Evolutionary conservation across 1,140 invertebrate genomes (phyloP).

Genomic region (Trichoplusia ni): DNA sequence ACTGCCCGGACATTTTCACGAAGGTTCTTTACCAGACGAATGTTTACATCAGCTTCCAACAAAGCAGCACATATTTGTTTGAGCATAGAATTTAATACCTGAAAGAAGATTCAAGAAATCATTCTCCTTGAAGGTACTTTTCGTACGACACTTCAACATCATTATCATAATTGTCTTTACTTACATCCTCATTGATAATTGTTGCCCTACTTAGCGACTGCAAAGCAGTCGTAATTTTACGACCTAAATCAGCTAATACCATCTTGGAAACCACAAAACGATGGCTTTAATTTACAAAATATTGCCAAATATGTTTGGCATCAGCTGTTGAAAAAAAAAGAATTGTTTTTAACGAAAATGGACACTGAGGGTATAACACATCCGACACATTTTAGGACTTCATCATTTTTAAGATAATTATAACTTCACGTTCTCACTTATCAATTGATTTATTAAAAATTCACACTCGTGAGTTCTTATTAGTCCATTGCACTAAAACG

Average conservation of each 20-base stretch:
- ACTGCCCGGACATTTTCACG: constrained; percentile 98
- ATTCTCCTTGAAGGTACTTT: too few species aligned
- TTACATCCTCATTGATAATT: constrained; percentile 98
- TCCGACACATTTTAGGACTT: constrained; percentile 22
- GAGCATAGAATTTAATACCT: constrained; percentile 99
- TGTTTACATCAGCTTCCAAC: constrained; percentile 99
- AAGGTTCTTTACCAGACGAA: constrained; percentile 96
- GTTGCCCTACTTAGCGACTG: constrained; percentile 99
- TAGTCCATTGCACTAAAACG: background rate
- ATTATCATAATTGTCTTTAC: constrained; percentile 6
- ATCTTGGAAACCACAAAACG: constrained; percentile 82
- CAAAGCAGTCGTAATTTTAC: constrained; percentile 99
- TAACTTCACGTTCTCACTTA: background rate
- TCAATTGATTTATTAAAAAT: background rate
- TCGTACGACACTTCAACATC: too few species aligned
- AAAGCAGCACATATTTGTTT: constrained; percentile 99
- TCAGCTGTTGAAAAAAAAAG: constrained; percentile 32
- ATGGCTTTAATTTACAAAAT: background rate
- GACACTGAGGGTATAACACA: constrained; percentile 15
- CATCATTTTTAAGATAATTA: constrained; percentile 1
- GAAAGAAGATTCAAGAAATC: too few species aligned
- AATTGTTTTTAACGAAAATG: constrained; percentile 19
- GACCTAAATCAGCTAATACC: constrained; percentile 99
- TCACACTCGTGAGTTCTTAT: constrained; percentile 14
- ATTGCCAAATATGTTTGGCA: constrained; percentile 25